Conservation (phyloP, 1,140 invertebrate genomes). For the Drosophila ohnishii region DNA sequence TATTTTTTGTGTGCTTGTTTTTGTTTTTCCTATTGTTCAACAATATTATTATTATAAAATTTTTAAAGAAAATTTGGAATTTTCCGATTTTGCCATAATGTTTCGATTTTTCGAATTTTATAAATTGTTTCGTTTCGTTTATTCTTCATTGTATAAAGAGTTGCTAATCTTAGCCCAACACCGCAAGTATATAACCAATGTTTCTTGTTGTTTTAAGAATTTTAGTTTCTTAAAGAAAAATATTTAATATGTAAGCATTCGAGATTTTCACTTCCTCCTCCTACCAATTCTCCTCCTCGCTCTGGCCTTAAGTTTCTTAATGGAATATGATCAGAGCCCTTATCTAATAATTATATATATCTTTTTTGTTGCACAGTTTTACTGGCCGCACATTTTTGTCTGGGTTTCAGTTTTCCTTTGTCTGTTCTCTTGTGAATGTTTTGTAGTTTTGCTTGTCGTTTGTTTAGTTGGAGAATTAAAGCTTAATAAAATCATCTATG, state of each 20-base stretch:
- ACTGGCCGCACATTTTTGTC: constrained; percentile 56
- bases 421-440: constrained; percentile 68
- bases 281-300: constrained; percentile 8
- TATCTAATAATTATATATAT: constrained; percentile 24
- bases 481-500: constrained; percentile 75
- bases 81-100: constrained; percentile 54
- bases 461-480: constrained; percentile 51
- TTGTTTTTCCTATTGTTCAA: constrained; percentile 69
- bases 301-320: constrained; percentile 14
- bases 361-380: constrained; percentile 62
- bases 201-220: constrained; percentile 39
- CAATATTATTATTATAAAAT: constrained; percentile 55
- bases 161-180: constrained; percentile 74
- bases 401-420: constrained; percentile 27
- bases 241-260: constrained; percentile 64
- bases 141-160: constrained; percentile 77
- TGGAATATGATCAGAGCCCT: constrained; percentile 16
- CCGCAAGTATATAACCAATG: constrained; percentile 70
- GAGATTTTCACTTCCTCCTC: constrained; percentile 58
- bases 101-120: constrained; percentile 43
- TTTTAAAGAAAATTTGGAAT: constrained; percentile 68
- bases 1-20: constrained; percentile 21
- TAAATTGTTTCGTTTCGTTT: constrained; percentile 38
- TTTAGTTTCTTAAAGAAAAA: constrained; percentile 63
- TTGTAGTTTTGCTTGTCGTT: constrained; percentile 41